Evolutionary conservation across 2,113 vertebrate species (phyloP), one percentile per base, ranked within the genome.

Genomic region (Cinclus cinclus): DNA sequence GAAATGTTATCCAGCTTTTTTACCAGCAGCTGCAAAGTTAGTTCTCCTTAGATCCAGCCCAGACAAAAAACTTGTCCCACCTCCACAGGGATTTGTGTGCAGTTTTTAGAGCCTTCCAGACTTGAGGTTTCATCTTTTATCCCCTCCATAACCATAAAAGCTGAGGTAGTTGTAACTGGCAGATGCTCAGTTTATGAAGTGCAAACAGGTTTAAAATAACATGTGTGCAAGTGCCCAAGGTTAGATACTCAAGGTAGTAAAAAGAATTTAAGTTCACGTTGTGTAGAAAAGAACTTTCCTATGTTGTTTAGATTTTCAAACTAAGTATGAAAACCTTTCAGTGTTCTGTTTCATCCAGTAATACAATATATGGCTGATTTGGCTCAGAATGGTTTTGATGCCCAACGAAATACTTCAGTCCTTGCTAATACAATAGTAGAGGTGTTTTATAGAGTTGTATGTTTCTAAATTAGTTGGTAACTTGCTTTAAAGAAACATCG

Each of bases 401-500:
- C 94, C 95, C 65, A 47, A 46, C 5, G 2, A 56, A 27, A 35
- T 58, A 60, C 12, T 65, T 82, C 15, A 70, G 18, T 63, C 70
- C 24, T 94, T 89, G 68, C 88, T 95, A 91, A 82, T 56, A 63
- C 20, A 23, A 15, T 19, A 74, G 39, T 64, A 44, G n/a, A 64
- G 87, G 47, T 86, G 25, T 42, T 91, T 88, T 94, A 83, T 77
- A 84, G 91, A 83, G 87, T 83, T 95, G 67, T 92, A 70, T 81
- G 64, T 92, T 87, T 97, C 94, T 92, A 94, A 96, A 94, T 97
- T 76, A 91, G 62, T 69, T 90, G 59, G 74, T 86, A 96, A 83
- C 74, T 87, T 96, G 80, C 96, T 94, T 95, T 92, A 93, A 97
- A 95, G 84, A 74, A 92, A n/a, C 67, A 96, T 82, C 92, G 93